These are phyloP conservation scores for Aldrovandia affinis DNA, from an alignment of 2,797 vertebrate species.

Conservation along the genomic window DNA sequence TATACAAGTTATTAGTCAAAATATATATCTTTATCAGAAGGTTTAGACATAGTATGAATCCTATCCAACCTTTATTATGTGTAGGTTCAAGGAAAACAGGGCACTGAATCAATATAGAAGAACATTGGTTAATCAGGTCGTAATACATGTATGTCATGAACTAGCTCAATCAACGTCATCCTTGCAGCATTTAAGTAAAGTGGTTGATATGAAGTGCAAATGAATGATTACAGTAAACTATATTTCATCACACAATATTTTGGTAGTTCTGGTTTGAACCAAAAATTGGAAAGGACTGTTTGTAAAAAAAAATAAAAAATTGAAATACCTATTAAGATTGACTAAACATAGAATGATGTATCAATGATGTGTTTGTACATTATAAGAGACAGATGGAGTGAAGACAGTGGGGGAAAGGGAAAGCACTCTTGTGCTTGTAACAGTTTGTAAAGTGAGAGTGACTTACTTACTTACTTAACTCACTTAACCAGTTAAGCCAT, in stretches of 20 bases:
- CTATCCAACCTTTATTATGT: constrained; percentile 51
- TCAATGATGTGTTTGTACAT: neutral
- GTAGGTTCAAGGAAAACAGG: neutral
- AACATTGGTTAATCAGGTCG: neutral
- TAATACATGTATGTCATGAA: neutral
- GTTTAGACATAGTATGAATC: constrained; percentile 29
- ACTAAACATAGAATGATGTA: too few species aligned
- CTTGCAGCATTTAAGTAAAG: neutral
- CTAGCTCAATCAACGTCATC: constrained; percentile 36
- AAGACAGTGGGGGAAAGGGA: neutral
- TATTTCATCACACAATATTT: constrained; percentile 28
- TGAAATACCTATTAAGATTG: too few species aligned
- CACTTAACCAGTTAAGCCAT: neutral
- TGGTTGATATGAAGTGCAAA: constrained; percentile 25
- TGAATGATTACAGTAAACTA: constrained; percentile 35
- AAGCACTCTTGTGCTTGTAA: neutral
- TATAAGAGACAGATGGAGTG: too few species aligned
- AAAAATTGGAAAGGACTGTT: neutral
- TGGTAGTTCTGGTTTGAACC: neutral
- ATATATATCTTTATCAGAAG: constrained; percentile 9
- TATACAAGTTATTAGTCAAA: constrained; percentile 28
- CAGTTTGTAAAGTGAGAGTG: neutral
- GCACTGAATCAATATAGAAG: neutral
- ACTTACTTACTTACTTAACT: neutral
- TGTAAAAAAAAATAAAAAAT: too few species aligned